Percentiles rank a stretch among this genome's conserved stretches.
Conservation (phyloP, 2,888 invertebrate genomes). For the Drosophila borealis region DNA sequence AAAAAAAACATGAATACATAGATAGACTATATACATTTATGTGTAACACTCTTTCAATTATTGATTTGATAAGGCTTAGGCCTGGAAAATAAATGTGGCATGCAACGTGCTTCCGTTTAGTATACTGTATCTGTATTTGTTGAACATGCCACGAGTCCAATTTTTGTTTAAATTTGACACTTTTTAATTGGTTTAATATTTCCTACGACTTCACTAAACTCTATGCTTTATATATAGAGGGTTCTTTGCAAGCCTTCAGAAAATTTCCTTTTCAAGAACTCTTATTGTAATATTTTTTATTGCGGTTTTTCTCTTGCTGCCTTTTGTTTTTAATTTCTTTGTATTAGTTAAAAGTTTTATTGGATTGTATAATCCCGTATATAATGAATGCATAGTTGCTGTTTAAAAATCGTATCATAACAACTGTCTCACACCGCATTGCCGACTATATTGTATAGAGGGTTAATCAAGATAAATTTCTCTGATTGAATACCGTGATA, state of each 20-base stretch:
- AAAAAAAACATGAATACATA: slow-evolving; percentile 38
- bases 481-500: slow-evolving; percentile 24
- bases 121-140: slow-evolving; percentile 1
- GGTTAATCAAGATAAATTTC: not conserved
- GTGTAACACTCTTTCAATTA: slow-evolving; percentile 39
- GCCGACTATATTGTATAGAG: not conserved
- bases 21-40: slow-evolving; percentile 51
- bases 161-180: slow-evolving; percentile 41
- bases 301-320: not conserved
- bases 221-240: not conserved
- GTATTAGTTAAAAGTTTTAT: not conserved
- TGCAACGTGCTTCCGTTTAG: slow-evolving; percentile 22
- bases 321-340: not conserved
- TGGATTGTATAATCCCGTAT: not conserved
- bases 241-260: not conserved
- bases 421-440: slow-evolving; percentile 17
- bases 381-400: not conserved
- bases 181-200: slow-evolving; percentile 26
- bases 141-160: slow-evolving; percentile 21
- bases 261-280: not conserved
- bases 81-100: slow-evolving; percentile 46
- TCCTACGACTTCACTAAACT: not conserved
- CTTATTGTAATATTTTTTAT: slow-evolving; percentile 10
- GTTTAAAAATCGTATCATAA: slow-evolving; percentile 3
- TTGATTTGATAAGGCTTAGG: slow-evolving; percentile 49